Evolutionary conservation across 2,888 invertebrate species (phyloP), one percentile per base, ranked within the genome.

Genomic region (Minunthozetes semirufus): DNA sequence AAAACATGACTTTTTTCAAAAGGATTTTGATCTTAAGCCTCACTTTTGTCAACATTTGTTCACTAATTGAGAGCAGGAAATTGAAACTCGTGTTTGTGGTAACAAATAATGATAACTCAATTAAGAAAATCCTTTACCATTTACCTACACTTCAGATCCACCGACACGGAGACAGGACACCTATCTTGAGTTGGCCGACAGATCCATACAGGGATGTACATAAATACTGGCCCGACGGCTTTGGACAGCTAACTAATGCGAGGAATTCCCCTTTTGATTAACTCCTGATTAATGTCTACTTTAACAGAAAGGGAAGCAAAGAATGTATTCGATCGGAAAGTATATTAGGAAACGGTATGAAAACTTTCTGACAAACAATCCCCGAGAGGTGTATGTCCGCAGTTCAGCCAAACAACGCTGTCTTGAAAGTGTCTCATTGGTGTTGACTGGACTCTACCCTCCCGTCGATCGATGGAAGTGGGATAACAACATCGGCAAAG

Each of bases 151-250:
- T 33, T 48, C 53, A 92, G 90, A 81, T 93, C 59, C 95, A 85
- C 82, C 33, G 95, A 75, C 96, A 96, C 85, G 96, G 96, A 17
- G 94, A 94, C 82, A 86, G 96, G 78, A 92, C 92, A 66, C 93
- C 93, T 0, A 85, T 91, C 1, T 84, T 87, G n/a, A 86, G 89
- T 0, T 95, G 92, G 82, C 90, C 92, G 0, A 90, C 85, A 22
- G 94, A 95, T 84, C 92, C 92, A 0, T 90, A 90, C 83, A 59
- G 11, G 3, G 87, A 91, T 80, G 86, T 86, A 19, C 1, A 25
- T 78, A 88, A 88, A 1, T 84, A 85, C 61, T 95, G 94, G 94
- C 91, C 93, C 0, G 89, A 89, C 13, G 91, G 89, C 78, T 93
- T 89, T 85, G 94, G 93, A 0, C 0, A 90, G 90, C 83, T 91